Base-by-base conservation (phyloP, 2,888 invertebrate species). In the Xestia ashworthii region DNA sequence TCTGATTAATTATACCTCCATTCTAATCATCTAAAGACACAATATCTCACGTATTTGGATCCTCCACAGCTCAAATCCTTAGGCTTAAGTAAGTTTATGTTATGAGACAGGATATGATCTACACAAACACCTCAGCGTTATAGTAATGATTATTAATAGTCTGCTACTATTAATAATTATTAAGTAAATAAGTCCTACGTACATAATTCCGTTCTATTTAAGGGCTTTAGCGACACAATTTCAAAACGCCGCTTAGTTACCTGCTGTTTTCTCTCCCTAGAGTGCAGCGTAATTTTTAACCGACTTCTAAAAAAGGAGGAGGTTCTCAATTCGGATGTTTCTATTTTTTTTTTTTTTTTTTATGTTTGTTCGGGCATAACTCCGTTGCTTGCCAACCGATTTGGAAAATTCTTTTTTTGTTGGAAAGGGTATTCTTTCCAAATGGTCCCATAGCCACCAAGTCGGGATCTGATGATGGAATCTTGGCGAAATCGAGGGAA, bases 11-110 rank as follows among this genome's bases (percentile, higher is more conserved):
- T 41, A n/a, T 14, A 19, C 48, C n/a, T 44, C 19, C 12, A 72
- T 66, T 38, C 9, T 66, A 66, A 58, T 44, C 44, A 9, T 44
- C 38, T 6, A 3, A 6, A 38, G 38, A 9, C 62, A 50, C 11
- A 55, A 55, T 75, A 80, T 68, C 48, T 75, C 67, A 81, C 62
- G 75, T 68, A 81, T 50, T 68, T 48, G 78, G 22, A 62, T 38
- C 67, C 44, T 22, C 16, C 78, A 38, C 5, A 32, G 53, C 74
- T 60, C 9, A 64, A 79, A 79, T 62, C 75, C 81, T 67, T n/a
- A 64, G 62, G 75, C 62, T 81, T 74, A 81, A 16, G 67, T 64
- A 44, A 81, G 32, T 81, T 67, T 80, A 64, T 74, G 32, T 64
- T 55, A 81, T 44, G 67, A 48, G 46, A 62, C 46, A 66, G 38